Conservation (phyloP, 1,140 invertebrate species). For the Ectropis grisescens region DNA sequence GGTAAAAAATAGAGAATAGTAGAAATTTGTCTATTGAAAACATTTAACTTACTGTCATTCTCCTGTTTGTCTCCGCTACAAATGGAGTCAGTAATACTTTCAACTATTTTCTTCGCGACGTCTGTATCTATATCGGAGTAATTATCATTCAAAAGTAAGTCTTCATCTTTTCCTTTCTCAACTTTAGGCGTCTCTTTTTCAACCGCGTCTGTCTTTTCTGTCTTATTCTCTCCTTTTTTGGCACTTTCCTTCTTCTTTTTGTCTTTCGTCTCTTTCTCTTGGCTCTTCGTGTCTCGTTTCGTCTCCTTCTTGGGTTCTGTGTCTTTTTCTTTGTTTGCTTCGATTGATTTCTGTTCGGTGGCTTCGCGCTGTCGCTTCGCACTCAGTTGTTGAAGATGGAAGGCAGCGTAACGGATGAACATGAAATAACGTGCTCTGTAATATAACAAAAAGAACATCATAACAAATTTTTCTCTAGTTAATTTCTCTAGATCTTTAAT, state of each 20-base stretch:
- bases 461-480: neutral
- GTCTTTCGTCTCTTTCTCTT: constrained; percentile 44
- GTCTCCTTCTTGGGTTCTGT: constrained; percentile 54
- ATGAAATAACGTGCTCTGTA: constrained; percentile 87
- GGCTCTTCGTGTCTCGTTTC: constrained; percentile 50
- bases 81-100: constrained; percentile 87
- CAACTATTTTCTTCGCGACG: constrained; percentile 93
- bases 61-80: constrained; percentile 86
- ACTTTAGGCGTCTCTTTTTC: constrained; percentile 32
- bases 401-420: constrained; percentile 96
- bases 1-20: too few species aligned
- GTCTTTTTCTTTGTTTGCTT: constrained; percentile 36
- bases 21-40: too few species aligned
- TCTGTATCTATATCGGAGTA: constrained; percentile 79
- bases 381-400: constrained; percentile 91
- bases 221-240: constrained; percentile 35
- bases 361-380: constrained; percentile 60
- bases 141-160: constrained; percentile 54
- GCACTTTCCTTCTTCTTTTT: constrained; percentile 33
- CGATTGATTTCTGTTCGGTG: constrained; percentile 47
- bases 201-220: constrained; percentile 26
- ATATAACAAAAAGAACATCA: constrained; percentile 9
- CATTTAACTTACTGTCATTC: constrained; percentile 73
- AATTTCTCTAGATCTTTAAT: too few species aligned
- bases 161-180: constrained; percentile 44